A percentile compares a stretch with the other conserved stretches of the same genome.
Conservation (phyloP, 2,113 vertebrate species). For the Calidris pugnax region DNA sequence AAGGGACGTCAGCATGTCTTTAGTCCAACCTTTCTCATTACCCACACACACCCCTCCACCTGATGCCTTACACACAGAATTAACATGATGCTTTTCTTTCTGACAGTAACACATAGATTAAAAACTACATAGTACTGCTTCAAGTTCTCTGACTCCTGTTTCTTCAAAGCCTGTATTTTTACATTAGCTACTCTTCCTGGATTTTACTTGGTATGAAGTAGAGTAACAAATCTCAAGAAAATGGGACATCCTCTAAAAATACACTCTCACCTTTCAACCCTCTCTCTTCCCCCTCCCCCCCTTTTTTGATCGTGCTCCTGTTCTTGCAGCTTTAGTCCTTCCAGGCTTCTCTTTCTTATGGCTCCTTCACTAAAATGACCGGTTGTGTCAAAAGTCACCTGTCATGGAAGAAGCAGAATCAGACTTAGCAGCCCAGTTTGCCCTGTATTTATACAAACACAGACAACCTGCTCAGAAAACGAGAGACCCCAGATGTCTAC, state of each 20-base stretch:
- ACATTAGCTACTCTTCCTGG: not conserved
- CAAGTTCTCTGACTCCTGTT: not conserved
- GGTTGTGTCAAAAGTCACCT: slow-evolving; percentile 75
- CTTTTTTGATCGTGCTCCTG: slow-evolving; percentile 71
- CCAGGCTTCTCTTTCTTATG: slow-evolving; percentile 70
- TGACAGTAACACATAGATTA: not conserved
- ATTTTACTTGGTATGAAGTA: not conserved
- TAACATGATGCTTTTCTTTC: not conserved
- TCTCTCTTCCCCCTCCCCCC: slow-evolving; percentile 54
- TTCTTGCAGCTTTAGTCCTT: slow-evolving; percentile 76
- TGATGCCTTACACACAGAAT: not conserved
- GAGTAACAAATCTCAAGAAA: not conserved
- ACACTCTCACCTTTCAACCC: slow-evolving; percentile 71
- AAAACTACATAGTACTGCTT: not conserved
- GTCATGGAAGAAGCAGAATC: slow-evolving; percentile 61
- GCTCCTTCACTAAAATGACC: slow-evolving; percentile 75
- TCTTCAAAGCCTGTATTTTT: not conserved
- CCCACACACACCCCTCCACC: not conserved
- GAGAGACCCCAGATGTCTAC: not conserved
- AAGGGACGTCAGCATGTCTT: not conserved
- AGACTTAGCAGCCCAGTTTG: not conserved
- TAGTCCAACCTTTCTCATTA: not conserved
- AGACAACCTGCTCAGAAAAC: not conserved
- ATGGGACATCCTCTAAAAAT: not conserved
- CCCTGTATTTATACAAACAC: not conserved